phyloP scores from a whole-genome alignment of 2,797 vertebrate species.

The Tauraco hartlaubi region DNA sequence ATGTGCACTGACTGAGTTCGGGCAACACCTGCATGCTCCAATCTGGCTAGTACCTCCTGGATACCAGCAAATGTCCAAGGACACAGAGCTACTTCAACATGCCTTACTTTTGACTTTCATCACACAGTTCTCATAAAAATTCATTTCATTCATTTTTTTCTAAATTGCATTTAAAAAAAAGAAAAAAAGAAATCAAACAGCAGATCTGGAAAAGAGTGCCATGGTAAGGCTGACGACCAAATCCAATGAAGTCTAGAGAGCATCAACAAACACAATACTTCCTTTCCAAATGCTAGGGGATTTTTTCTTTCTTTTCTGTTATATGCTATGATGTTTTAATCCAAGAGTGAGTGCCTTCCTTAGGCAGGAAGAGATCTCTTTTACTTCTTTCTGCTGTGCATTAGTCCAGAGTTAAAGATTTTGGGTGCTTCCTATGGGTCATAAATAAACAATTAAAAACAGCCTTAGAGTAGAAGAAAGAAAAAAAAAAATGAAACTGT shows the following conservation, averaged over 20 bases:
- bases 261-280: background rate
- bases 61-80: background rate
- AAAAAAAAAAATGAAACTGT: background rate
- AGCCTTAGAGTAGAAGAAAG: background rate
- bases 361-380: constrained; percentile 1
- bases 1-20: background rate
- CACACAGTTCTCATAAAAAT: background rate
- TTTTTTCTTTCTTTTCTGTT: background rate
- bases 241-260: background rate
- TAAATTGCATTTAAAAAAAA: background rate
- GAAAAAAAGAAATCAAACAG: background rate
- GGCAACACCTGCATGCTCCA: background rate
- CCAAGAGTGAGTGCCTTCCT: background rate
- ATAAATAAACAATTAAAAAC: background rate
- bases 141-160: background rate
- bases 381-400: background rate
- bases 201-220: background rate
- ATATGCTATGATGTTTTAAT: background rate
- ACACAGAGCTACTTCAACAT: background rate
- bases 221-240: background rate
- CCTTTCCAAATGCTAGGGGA: background rate
- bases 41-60: background rate
- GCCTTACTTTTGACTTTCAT: background rate
- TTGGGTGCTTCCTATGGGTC: background rate
- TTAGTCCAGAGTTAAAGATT: constrained; percentile 11